phyloP scores from a whole-genome alignment of 2,113 vertebrate genomes.

The Mystacornis crossleyi region DNA sequence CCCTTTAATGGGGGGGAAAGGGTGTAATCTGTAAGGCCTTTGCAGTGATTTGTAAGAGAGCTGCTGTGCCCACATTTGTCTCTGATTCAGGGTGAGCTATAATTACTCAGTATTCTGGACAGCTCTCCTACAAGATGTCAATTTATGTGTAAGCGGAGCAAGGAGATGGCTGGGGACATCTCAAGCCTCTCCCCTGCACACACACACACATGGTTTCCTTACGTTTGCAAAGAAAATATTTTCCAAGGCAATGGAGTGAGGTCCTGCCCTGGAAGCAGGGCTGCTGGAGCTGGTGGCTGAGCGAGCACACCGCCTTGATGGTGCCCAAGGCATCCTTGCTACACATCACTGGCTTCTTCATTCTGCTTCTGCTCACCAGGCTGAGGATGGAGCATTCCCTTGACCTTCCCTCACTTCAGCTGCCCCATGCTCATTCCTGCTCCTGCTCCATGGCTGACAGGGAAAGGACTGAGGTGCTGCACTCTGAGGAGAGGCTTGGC shows the following conservation, averaged over 20 bases:
- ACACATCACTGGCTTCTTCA: fast-evolving
- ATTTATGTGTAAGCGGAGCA: background rate
- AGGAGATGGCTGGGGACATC: fast-evolving
- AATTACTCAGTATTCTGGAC: constrained; percentile 24
- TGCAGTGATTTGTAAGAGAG: constrained; percentile 16
- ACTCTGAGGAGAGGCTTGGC: background rate
- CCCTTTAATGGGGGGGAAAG: background rate
- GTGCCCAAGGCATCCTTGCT: background rate
- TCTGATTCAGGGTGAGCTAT: background rate
- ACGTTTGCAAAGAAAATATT: background rate
- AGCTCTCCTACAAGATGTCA: background rate
- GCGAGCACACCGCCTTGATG: fast-evolving
- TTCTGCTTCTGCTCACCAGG: background rate
- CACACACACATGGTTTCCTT: background rate
- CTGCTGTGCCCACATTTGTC: background rate
- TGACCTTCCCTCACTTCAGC: background rate
- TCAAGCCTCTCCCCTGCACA: background rate
- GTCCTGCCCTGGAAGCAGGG: background rate
- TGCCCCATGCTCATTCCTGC: fast-evolving
- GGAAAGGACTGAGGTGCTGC: background rate
- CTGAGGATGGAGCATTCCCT: fast-evolving
- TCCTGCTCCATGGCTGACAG: background rate
- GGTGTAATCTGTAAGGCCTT: background rate
- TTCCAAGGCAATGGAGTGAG: fast-evolving
- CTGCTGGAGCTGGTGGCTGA: background rate